These are phyloP conservation scores for Trematomus bernacchii DNA, from an alignment of 2,797 vertebrate genomes.

Conservation along the genomic window DNA sequence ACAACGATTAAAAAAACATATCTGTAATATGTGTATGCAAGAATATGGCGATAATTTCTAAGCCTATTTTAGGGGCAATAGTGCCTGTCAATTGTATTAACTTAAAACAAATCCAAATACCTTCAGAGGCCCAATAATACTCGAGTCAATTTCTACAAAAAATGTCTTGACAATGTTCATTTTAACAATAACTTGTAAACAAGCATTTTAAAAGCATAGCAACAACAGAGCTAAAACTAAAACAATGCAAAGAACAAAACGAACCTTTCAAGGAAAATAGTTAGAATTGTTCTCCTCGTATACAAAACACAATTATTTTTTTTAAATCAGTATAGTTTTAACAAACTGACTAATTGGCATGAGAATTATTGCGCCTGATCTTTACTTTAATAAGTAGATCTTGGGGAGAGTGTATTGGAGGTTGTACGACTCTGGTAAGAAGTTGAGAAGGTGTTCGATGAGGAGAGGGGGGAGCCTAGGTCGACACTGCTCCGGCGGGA, in stretches of 20 bases:
- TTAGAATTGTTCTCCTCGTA: conserved; percentile 6
- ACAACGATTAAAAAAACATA: conserved; percentile 20
- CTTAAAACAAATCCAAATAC: conserved; percentile 25
- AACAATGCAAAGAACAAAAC: conserved; percentile 7
- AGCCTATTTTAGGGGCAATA: neutral
- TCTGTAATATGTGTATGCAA: conserved; percentile 24
- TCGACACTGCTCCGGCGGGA: conserved; percentile 94
- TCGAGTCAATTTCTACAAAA: conserved; percentile 8
- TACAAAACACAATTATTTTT: conserved; percentile 2
- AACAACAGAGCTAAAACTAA: conserved; percentile 40
- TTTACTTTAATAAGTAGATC: conserved; percentile 48
- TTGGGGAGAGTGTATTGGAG: conserved; percentile 55
- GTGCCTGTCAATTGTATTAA: conserved; percentile 6
- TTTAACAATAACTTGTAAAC: conserved; percentile 25
- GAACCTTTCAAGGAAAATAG: neutral
- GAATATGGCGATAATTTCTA: conserved; percentile 28
- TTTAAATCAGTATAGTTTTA: conserved; percentile 19
- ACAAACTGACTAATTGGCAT: conserved; percentile 13
- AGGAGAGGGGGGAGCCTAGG: conserved; percentile 70
- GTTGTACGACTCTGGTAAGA: conserved; percentile 50
- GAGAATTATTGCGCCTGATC: neutral
- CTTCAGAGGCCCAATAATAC: conserved; percentile 19
- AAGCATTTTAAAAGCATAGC: conserved; percentile 26
- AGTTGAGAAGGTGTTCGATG: conserved; percentile 60
- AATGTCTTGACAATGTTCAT: conserved; percentile 14